Evolutionary conservation across 2,113 vertebrate genomes (phyloP).

Genomic region (Xyrauchen texanus): DNA sequence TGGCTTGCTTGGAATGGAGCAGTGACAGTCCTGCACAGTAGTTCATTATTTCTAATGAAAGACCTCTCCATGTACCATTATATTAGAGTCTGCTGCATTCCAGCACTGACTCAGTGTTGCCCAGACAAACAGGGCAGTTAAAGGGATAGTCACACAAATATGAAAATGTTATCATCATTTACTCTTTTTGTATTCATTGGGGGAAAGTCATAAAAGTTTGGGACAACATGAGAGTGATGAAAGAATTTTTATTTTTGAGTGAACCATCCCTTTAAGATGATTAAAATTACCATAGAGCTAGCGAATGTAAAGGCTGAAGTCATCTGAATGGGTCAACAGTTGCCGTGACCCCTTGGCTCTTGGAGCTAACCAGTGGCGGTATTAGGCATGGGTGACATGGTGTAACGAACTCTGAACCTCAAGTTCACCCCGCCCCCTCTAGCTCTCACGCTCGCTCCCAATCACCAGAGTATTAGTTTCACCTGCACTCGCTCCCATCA

Average conservation of each 20-base stretch:
- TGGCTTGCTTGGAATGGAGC: not conserved
- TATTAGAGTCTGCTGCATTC: constrained; percentile 21
- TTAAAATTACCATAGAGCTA: constrained; percentile 29
- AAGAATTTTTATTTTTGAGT: too few relatives aligned
- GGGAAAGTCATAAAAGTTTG: too few relatives aligned
- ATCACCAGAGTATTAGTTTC: too few relatives aligned
- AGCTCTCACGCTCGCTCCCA: too few relatives aligned
- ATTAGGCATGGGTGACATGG: too few relatives aligned
- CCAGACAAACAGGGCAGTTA: constrained; percentile 23
- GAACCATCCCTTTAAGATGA: not conserved
- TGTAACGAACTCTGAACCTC: too few relatives aligned
- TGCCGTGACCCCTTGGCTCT: constrained; percentile 11
- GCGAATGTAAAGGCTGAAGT: not conserved
- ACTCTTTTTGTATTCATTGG: too few relatives aligned
- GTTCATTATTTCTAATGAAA: constrained; percentile 17
- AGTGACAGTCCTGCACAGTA: constrained; percentile 2
- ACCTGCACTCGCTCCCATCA: too few relatives aligned
- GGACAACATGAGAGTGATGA: too few relatives aligned
- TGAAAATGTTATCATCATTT: too few relatives aligned
- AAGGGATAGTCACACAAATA: too few relatives aligned
- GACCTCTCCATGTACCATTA: constrained; percentile 4
- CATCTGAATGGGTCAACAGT: constrained; percentile 23
- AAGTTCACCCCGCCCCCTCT: too few relatives aligned
- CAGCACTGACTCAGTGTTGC: constrained; percentile 13
- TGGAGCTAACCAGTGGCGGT: not conserved